Conservation (phyloP, 2,797 vertebrate genomes). For the Melanotaenia pygmaea region DNA sequence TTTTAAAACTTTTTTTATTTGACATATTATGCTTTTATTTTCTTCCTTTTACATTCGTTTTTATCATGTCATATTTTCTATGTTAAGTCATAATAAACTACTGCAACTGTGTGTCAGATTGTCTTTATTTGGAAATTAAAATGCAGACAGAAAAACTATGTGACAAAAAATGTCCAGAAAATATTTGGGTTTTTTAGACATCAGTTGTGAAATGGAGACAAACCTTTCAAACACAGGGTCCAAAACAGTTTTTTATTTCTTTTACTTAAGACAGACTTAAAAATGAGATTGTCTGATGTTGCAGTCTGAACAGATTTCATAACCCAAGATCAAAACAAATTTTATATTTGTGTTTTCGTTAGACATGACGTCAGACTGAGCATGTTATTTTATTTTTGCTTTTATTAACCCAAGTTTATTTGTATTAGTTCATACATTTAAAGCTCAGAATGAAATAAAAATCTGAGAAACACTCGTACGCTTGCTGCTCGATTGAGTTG, state of each 20-base stretch:
- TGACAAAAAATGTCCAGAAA: not conserved
- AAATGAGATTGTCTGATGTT: not conserved
- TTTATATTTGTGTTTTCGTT: not conserved
- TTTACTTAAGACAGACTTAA: not conserved
- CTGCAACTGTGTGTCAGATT: not conserved
- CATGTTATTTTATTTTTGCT: too few species aligned
- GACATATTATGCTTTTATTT: not conserved
- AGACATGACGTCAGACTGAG: not conserved
- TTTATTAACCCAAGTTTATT: not conserved
- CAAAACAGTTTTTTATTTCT: too few species aligned
- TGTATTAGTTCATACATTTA: too few species aligned
- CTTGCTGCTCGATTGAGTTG: too few species aligned
- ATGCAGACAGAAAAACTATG: not conserved
- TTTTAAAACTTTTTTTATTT: constrained; percentile 27
- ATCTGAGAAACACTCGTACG: too few species aligned
- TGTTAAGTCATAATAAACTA: constrained; percentile 35
- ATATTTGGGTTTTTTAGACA: not conserved
- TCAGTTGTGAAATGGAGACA: not conserved
- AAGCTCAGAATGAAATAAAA: too few species aligned
- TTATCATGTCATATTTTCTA: constrained; percentile 24
- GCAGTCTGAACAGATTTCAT: not conserved
- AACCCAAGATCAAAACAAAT: not conserved
- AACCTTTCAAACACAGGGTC: not conserved
- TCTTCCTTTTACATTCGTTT: constrained; percentile 1
- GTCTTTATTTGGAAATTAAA: constrained; percentile 1